Evolutionary conservation across 2,888 invertebrate genomes (phyloP), one percentile per base, ranked within the genome.

Genomic region (Drosophila flavopinicola): DNA sequence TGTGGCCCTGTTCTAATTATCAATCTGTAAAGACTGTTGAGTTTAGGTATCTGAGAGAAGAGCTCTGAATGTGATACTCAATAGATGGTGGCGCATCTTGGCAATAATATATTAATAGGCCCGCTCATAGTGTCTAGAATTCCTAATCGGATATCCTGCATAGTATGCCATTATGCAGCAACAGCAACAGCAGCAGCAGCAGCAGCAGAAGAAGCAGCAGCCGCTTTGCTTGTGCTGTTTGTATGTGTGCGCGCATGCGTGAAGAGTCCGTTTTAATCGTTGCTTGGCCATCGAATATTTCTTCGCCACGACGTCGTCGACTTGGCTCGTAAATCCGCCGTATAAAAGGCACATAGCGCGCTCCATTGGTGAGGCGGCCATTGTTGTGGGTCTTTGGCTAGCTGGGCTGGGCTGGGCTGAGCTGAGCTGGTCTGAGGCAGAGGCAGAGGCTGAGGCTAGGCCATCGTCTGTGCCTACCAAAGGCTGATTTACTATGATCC

Each of bases 401-500:
- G 20, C 41, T 20, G 53, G 29, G 38, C 23, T 27, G 59, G 11
- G 11, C 33, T 37, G n/a, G 24, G 10, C 15, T 24, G 13, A 42
- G 33, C 39, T 49, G 47, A 49, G 41, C 41, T 41, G 38, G 41
- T 41, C 29, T 25, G 25, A 15, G 39, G 23, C 29, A 17, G 13
- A 7, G 17, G 29, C 23, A 30, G 44, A 10, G 27, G 39, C 61
- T 42, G 49, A 13, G 44, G 65, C 53, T 25, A 39, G 35, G 57
- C 65, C 48, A 64, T 60, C 66, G 69, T 59, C 70, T 71, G 17
- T 35, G 75, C 70, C 67, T 69, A 84, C 88, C 86, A 83, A 87
- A 84, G 86, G 77, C 88, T 88, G 89, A 88, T 88, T 88, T 89
- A 88, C 79, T 80, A 87, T 89, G 89, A 85, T 79, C 86, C 86